phyloP scores from a whole-genome alignment of 2,113 vertebrate genomes.

The Salvelinus sp. region DNA sequence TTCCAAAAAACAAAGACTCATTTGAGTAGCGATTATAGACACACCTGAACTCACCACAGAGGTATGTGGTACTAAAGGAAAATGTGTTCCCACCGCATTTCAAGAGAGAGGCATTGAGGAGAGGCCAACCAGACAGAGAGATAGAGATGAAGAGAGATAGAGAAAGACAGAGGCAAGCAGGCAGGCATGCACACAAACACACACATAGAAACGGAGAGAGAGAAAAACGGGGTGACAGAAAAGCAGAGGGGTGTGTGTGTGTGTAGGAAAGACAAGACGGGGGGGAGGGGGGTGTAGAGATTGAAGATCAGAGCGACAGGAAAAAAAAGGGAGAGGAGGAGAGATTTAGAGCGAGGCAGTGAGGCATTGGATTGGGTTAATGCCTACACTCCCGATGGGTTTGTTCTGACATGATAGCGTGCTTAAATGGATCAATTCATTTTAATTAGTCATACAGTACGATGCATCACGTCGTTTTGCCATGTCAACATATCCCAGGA shows the following conservation, averaged over 20 bases:
- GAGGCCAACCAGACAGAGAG: constrained; percentile 3
- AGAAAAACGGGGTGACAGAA: not conserved
- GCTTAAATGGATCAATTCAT: constrained; percentile 74
- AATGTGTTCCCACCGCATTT: constrained; percentile 22
- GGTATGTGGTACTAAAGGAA: constrained; percentile 14
- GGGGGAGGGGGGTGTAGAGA: not conserved
- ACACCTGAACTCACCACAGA: constrained; percentile 50
- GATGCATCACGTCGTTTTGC: constrained; percentile 46
- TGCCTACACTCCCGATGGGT: constrained; percentile 66
- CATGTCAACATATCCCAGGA: constrained; percentile 69
- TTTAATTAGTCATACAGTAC: constrained; percentile 71
- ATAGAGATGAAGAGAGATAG: constrained; percentile 18
- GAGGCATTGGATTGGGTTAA: constrained; percentile 63
- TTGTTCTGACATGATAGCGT: constrained; percentile 66
- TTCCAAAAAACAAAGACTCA: constrained; percentile 44
- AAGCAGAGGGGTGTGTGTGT: not conserved
- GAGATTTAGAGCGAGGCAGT: constrained; percentile 47
- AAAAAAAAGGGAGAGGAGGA: constrained; percentile 4
- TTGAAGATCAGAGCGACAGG: not conserved
- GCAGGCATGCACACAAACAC: constrained; percentile 19
- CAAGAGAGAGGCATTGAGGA: constrained; percentile 23
- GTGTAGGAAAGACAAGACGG: not conserved
- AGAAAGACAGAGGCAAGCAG: constrained; percentile 25
- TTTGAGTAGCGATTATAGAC: constrained; percentile 45
- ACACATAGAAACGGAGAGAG: constrained; percentile 4